Conservation (phyloP, 2,113 vertebrate genomes). For the Bolborhynchus lineola region DNA sequence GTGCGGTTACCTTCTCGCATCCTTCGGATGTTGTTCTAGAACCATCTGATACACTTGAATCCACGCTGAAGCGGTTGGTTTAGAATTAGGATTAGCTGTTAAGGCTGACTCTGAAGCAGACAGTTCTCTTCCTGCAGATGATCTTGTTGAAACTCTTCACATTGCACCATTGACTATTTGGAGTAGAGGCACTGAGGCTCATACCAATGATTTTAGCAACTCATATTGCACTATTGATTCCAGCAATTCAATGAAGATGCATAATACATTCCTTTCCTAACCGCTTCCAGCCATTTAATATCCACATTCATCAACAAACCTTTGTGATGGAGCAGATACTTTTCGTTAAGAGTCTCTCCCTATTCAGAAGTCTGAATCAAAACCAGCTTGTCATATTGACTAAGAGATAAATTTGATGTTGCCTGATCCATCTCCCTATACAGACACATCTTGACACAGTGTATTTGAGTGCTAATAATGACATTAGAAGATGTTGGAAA, state of each 20-base stretch:
- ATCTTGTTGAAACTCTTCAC: not conserved
- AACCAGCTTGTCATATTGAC: constrained; percentile 72
- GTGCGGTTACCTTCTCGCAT: not conserved
- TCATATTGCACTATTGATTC: not conserved
- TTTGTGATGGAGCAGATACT: not conserved
- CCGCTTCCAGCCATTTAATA: not conserved
- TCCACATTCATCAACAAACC: not conserved
- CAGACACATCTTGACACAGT: constrained; percentile 79
- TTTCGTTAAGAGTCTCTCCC: not conserved
- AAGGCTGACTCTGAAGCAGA: not conserved
- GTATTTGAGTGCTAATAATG: constrained; percentile 86
- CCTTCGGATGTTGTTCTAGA: not conserved
- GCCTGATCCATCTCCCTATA: constrained; percentile 70
- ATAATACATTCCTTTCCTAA: not conserved
- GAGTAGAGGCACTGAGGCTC: not conserved
- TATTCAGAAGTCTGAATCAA: constrained; percentile 58
- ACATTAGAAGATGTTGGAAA: constrained; percentile 83
- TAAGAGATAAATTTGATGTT: constrained; percentile 67
- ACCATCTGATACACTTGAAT: not conserved
- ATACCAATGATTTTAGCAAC: not conserved
- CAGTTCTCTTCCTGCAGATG: not conserved
- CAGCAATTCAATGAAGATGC: not conserved
- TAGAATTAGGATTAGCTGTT: not conserved
- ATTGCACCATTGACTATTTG: not conserved
- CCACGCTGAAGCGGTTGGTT: not conserved